These are phyloP conservation scores for Drosophila ficusphila DNA, from an alignment of 1,140 invertebrate genomes.

Conservation along the genomic window DNA sequence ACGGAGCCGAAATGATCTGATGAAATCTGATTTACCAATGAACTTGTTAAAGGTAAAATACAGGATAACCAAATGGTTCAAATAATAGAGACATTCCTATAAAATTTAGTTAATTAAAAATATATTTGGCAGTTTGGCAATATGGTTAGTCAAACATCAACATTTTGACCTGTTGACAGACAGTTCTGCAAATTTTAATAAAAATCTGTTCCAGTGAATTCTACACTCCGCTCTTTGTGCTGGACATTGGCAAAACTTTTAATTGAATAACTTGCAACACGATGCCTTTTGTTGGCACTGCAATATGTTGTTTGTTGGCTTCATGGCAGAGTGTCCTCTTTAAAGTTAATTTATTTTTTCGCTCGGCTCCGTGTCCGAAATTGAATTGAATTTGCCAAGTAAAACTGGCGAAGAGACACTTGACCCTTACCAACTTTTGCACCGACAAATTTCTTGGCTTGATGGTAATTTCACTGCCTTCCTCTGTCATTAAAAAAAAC, in stretches of 20 bases:
- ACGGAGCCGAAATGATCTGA: too few relatives aligned
- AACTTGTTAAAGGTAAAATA: too few relatives aligned
- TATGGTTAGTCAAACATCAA: not conserved
- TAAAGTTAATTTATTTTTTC: constrained; percentile 59
- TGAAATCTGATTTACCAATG: too few relatives aligned
- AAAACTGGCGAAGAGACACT: not conserved
- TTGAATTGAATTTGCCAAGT: constrained; percentile 61
- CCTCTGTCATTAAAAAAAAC: constrained; percentile 70
- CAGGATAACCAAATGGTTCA: too few relatives aligned
- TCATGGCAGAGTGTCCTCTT: constrained; percentile 50
- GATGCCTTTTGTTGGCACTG: constrained; percentile 53
- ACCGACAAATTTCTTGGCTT: constrained; percentile 28
- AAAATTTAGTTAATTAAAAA: constrained; percentile 1
- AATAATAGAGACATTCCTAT: too few relatives aligned
- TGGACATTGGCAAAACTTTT: constrained; percentile 68
- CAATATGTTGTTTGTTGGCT: constrained; percentile 67
- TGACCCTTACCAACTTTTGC: not conserved
- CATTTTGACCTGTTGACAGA: not conserved
- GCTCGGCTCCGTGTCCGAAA: constrained; percentile 33
- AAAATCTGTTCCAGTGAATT: constrained; percentile 4
- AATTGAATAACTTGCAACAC: constrained; percentile 79
- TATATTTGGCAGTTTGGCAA: not conserved
- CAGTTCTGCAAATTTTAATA: not conserved
- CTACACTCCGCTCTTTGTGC: constrained; percentile 2
- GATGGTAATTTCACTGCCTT: constrained; percentile 71